A percentile compares a stretch with the other conserved stretches of the same genome.
phyloP scores from a whole-genome alignment of 2,113 vertebrate species.

The Bubo blakistoni region DNA sequence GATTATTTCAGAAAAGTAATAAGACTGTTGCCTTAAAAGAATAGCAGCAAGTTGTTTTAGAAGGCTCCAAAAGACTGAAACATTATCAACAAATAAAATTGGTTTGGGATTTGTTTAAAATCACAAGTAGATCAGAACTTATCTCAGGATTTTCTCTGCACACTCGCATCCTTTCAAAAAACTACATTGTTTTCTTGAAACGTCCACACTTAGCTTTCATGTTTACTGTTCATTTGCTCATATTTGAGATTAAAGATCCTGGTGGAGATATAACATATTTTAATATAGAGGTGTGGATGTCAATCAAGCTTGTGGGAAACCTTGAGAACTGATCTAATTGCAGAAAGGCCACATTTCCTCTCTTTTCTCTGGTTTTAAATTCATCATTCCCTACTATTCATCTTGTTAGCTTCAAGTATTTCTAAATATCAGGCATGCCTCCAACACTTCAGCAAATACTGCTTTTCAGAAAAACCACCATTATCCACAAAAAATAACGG shows the following conservation, averaged over 20 bases:
- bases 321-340: not conserved
- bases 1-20: not conserved
- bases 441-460: not conserved
- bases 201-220: not conserved
- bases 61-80: not conserved
- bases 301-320: not conserved
- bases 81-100: not conserved
- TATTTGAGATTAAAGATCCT: not conserved
- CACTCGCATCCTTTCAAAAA: not conserved
- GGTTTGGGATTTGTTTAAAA: not conserved
- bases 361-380: not conserved
- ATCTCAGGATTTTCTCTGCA: not conserved
- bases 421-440: not conserved
- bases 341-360: not conserved
- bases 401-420: not conserved
- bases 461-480: not conserved
- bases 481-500: not conserved
- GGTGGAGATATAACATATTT: not conserved
- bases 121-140: not conserved
- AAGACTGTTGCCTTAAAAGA: not conserved
- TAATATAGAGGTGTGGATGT: fast-evolving
- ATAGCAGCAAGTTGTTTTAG: not conserved
- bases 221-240: not conserved
- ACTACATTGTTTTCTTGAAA: not conserved
- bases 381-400: not conserved